Evolutionary conservation across 2,888 invertebrate genomes (phyloP).

Genomic region (Papilio protenor): DNA sequence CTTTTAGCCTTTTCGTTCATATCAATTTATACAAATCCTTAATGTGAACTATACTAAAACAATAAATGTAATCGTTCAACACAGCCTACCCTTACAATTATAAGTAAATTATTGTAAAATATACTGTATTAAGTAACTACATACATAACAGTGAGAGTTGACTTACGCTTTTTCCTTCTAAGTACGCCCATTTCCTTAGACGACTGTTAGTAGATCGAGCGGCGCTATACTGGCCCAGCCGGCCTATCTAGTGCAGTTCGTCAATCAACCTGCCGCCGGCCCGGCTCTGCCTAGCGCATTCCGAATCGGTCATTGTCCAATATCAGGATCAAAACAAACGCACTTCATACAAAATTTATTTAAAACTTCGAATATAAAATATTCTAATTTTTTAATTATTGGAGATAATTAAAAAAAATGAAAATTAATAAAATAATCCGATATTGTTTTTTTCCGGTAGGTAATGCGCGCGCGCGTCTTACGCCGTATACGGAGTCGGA

Average conservation of each 20-base stretch:
- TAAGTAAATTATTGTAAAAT: background rate
- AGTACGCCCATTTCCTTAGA: constrained; percentile 78
- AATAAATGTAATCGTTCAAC: background rate
- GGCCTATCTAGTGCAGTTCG: constrained; percentile 53
- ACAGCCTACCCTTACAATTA: background rate
- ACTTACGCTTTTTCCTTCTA: constrained; percentile 82
- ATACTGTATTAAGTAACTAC: constrained; percentile 16
- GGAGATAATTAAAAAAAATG: background rate
- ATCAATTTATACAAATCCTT: background rate
- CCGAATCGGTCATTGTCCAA: constrained; percentile 74
- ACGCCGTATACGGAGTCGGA: constrained; percentile 77
- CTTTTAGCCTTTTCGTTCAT: no score
- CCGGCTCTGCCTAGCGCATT: constrained; percentile 71
- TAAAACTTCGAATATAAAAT: background rate
- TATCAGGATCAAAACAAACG: constrained; percentile 51
- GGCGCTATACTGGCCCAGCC: constrained; percentile 60
- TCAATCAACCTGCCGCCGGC: constrained; percentile 68
- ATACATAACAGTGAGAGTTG: constrained; percentile 56
- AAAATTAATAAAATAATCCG: background rate
- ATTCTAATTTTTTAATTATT: background rate
- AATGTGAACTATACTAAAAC: background rate
- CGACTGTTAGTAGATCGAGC: constrained; percentile 50
- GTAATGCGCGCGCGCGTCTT: constrained; percentile 75
- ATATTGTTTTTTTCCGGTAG: constrained; percentile 51
- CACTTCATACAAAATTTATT: constrained; percentile 17